phyloP scores from a whole-genome alignment of 2,113 vertebrate species.

The Hemicordylus capensis region DNA sequence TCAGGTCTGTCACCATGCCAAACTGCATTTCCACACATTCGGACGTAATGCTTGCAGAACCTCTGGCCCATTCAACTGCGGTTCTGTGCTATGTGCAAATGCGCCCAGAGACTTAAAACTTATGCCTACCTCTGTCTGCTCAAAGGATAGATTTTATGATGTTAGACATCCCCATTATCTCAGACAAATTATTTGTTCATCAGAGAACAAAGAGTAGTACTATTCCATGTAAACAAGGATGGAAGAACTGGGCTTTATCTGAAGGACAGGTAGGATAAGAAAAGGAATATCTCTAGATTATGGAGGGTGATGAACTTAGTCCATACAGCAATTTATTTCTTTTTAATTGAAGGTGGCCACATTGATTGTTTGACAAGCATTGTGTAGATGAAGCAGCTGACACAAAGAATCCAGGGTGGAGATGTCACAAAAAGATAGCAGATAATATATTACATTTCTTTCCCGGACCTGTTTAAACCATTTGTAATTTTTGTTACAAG shows the following conservation, averaged over 20 bases:
- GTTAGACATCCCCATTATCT: neutral
- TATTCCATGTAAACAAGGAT: neutral
- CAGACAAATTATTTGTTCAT: neutral
- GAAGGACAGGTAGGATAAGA: conserved; percentile 11
- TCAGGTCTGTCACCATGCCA: too few relatives aligned
- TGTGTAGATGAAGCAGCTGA: neutral
- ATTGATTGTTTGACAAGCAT: conserved; percentile 1
- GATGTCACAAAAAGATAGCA: neutral
- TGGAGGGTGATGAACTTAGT: neutral
- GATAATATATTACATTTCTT: neutral
- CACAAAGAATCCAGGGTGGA: neutral
- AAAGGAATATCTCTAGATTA: neutral
- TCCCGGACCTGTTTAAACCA: neutral
- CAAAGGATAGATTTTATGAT: neutral
- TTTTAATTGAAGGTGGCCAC: neutral
- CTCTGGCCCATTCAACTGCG: too few relatives aligned
- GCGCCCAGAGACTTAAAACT: too few relatives aligned
- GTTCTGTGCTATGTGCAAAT: too few relatives aligned
- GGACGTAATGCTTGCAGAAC: too few relatives aligned
- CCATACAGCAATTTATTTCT: neutral
- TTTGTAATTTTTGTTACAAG: neutral
- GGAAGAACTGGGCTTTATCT: neutral
- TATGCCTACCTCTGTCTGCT: neutral
- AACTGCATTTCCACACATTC: too few relatives aligned
- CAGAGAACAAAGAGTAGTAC: neutral